Evolutionary conservation across 2,888 invertebrate species (phyloP).

Genomic region (Antitype chi): DNA sequence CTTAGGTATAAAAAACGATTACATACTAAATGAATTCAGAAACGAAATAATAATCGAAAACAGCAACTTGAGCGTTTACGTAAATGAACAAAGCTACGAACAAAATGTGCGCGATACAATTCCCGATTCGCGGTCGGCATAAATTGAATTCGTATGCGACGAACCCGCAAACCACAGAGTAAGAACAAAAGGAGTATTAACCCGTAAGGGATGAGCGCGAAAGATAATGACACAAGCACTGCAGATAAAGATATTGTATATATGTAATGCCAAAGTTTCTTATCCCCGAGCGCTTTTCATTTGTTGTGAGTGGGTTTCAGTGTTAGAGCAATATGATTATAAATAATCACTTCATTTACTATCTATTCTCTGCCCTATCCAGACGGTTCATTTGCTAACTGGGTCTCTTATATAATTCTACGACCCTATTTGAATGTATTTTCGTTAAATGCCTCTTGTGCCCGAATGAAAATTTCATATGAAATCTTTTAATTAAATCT

Average conservation of each 20-base stretch:
- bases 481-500: slow-evolving; percentile 76
- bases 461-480: slow-evolving; percentile 48
- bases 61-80: slow-evolving; percentile 70
- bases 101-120: slow-evolving; percentile 72
- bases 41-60: slow-evolving; percentile 63
- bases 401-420: slow-evolving; percentile 72
- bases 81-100: slow-evolving; percentile 67
- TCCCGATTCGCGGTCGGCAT: slow-evolving; percentile 70
- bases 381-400: slow-evolving; percentile 76
- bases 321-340: not conserved
- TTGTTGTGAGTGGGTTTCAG: not conserved
- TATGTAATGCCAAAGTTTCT: not conserved
- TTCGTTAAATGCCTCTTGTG: slow-evolving; percentile 50
- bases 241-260: not conserved
- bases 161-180: slow-evolving; percentile 65
- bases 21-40: slow-evolving; percentile 35
- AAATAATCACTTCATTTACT: slow-evolving; percentile 7
- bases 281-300: not conserved
- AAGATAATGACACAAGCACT: not conserved
- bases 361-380: slow-evolving; percentile 11
- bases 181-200: slow-evolving; percentile 22
- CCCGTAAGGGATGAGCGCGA: not conserved
- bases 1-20: not conserved
- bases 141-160: slow-evolving; percentile 73
- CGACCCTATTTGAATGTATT: slow-evolving; percentile 64